phyloP scores from a whole-genome alignment of 2,113 vertebrate genomes.

The Gorsachius goisagi region DNA sequence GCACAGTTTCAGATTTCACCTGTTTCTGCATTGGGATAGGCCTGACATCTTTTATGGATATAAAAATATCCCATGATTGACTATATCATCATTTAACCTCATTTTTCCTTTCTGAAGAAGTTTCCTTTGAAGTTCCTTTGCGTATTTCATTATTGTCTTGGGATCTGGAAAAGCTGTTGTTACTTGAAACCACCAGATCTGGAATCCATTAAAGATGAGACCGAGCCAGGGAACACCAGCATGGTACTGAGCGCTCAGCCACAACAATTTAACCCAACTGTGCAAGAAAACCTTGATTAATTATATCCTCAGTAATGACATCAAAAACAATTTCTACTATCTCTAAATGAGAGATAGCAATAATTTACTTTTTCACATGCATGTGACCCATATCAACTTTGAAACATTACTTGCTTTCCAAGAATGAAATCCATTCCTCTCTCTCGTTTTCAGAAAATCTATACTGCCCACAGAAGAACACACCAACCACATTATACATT shows the following conservation, averaged over 20 bases:
- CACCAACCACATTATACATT: neutral
- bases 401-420: constrained; percentile 7
- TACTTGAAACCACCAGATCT: constrained; percentile 66
- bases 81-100: constrained; percentile 37
- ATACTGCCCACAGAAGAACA: neutral
- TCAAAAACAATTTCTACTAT: neutral
- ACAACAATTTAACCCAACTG: constrained; percentile 17
- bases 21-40: constrained; percentile 31
- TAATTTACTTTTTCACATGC: neutral
- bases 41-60: constrained; percentile 21
- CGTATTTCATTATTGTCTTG: constrained; percentile 56
- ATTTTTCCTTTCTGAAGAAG: constrained; percentile 30
- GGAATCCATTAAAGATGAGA: constrained; percentile 62
- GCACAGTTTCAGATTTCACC: constrained; percentile 57
- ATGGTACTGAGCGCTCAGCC: constrained; percentile 11
- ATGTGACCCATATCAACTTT: neutral
- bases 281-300: constrained; percentile 6
- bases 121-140: constrained; percentile 68
- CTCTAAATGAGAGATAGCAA: neutral
- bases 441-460: neutral
- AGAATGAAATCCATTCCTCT: constrained; percentile 14
- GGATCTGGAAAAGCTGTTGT: constrained; percentile 58
- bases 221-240: neutral
- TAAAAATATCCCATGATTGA: constrained; percentile 45
- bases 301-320: neutral